Evolutionary conservation across 2,113 vertebrate species (phyloP).

Genomic region (Archocentrus centrarchus): DNA sequence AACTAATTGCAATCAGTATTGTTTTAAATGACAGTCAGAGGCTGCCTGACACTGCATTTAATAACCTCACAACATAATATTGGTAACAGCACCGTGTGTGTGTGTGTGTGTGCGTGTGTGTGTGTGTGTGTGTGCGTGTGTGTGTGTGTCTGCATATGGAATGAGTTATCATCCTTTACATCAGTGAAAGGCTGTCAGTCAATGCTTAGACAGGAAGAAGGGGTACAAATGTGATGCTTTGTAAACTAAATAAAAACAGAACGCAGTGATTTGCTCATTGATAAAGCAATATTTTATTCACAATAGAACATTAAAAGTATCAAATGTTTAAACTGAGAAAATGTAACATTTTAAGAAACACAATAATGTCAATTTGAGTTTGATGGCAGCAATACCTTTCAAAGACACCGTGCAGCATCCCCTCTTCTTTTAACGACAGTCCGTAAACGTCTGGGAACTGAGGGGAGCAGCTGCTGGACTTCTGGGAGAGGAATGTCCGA

Average conservation of each 20-base stretch:
- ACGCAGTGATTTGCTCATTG: background rate
- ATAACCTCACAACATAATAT: background rate
- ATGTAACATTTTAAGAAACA: too few species aligned
- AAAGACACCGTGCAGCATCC: background rate
- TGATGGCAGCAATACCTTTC: background rate
- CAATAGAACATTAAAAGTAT: background rate
- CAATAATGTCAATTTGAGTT: background rate
- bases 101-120: background rate
- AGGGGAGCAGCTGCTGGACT: rapidly evolving
- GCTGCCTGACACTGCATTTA: background rate
- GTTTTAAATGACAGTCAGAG: background rate
- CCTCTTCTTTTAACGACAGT: background rate
- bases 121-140: too few species aligned
- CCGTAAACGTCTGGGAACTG: background rate
- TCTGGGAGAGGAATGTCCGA: background rate
- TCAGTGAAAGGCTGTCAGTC: background rate
- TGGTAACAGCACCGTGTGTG: background rate
- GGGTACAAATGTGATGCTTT: background rate
- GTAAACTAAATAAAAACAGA: background rate
- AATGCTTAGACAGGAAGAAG: background rate
- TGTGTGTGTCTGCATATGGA: background rate
- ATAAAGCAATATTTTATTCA: rapidly evolving
- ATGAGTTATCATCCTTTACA: background rate
- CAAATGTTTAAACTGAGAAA: background rate
- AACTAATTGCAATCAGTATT: background rate